Evolutionary conservation across 1,140 invertebrate genomes (phyloP), one percentile per base, ranked within the genome.

Genomic region (Calliopsis andreniformis): DNA sequence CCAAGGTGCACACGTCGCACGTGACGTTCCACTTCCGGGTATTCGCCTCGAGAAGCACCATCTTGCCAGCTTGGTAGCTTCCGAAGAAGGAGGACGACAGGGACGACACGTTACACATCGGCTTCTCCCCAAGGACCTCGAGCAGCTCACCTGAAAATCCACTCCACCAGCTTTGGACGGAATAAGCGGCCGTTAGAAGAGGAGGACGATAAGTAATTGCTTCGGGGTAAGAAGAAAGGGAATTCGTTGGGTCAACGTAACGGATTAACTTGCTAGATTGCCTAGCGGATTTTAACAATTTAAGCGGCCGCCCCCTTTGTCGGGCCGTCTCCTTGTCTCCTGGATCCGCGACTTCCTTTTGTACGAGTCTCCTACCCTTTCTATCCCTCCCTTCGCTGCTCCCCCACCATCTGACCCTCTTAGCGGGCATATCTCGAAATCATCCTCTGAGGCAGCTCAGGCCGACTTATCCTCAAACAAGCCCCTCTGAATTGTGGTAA

Each of bases 281-380:
- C 58, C 53, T 47, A 42, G 30, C 30, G 70, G 51, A 58, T 75
- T 79, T 64, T 62, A 81, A 75, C 63, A 63, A 45, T 81, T 79
- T 76, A 53, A 28, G 39, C 35, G 20, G 35, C 20, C 32, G 35
- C 23, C n/a, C 10, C 25, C 63, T 72, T 79, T 39, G 35, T 39
- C 35, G 35, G 35, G 32, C 49, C 25, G 32, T 16, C 20, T 10
- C n/a, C 30, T 56, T 49, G 32, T 45, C 51, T 73, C 28, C 14
- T 8, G 14, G 28, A 66, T 49, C 25, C 62, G 12, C 16, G n/a
- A 39, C 32, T 51, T 10, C 16, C 63, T 76, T n/a, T 79, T 79
- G 69, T 69, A 61, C 35, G 4, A 10, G 35, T 35, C 5, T 14
- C 39, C 14, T 32, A 28, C n/a, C 42, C 14, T 12, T 18, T 63